Conservation (phyloP, 2,797 vertebrate species). For the Lagorchestes hirsutus region DNA sequence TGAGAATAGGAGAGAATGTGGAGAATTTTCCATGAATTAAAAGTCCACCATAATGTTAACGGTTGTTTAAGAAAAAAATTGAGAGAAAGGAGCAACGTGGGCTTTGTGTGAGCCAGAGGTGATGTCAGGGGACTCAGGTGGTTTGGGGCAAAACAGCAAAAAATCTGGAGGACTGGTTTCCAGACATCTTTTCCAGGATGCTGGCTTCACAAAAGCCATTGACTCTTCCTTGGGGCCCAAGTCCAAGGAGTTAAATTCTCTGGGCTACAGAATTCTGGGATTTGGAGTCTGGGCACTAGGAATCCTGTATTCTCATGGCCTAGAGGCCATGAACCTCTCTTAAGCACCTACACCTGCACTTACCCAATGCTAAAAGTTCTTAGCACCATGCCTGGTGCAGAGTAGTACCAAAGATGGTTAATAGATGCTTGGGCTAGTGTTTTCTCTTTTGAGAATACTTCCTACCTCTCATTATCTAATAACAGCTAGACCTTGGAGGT, state of each 20-base stretch:
- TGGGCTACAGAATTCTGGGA: neutral
- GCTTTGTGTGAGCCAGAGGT: neutral
- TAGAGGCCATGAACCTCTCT: neutral
- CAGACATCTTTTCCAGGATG: neutral
- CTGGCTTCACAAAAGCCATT: neutral
- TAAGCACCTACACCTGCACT: neutral
- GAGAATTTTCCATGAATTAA: constrained; percentile 8
- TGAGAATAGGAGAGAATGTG: constrained; percentile 6
- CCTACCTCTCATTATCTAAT: neutral
- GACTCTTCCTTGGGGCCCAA: neutral
- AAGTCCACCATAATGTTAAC: constrained; percentile 12
- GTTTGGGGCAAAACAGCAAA: constrained; percentile 49
- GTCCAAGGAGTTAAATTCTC: neutral
- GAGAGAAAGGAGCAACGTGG: constrained; percentile 27
- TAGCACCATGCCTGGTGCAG: neutral
- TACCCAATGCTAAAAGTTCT: neutral
- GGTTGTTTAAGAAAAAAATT: constrained; percentile 25
- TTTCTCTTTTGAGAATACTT: neutral
- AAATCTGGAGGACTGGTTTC: constrained; percentile 12
- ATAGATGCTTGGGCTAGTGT: neutral
- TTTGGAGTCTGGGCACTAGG: neutral
- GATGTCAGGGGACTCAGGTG: constrained; percentile 7
- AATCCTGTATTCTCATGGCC: neutral
- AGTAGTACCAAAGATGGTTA: neutral
- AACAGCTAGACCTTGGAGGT: neutral